These are phyloP conservation scores for Drosophila mulleri DNA, from an alignment of 2,888 invertebrate species.

Conservation along the genomic window DNA sequence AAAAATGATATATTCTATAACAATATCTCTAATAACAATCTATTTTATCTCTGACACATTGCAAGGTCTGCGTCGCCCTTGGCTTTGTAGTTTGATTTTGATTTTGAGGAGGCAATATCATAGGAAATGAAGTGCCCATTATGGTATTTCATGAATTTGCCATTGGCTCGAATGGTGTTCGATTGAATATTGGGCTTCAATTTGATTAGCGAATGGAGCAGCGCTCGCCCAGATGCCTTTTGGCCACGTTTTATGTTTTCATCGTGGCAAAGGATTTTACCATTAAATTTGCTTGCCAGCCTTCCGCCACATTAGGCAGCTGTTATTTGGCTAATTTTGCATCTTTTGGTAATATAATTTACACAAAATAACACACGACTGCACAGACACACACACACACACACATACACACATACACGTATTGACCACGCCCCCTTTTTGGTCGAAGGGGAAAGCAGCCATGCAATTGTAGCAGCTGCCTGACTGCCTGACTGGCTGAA, in stretches of 20 bases:
- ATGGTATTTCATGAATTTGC: constrained; percentile 31
- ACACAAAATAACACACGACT: constrained; percentile 79
- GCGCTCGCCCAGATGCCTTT: constrained; percentile 10
- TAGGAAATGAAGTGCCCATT: constrained; percentile 35
- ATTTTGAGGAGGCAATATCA: constrained; percentile 31
- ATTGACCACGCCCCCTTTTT: constrained; percentile 16
- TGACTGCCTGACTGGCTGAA: constrained; percentile 17
- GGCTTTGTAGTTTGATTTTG: constrained; percentile 3
- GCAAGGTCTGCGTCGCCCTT: too few relatives aligned
- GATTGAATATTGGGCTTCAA: constrained; percentile 26
- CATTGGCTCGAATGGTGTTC: constrained; percentile 28
- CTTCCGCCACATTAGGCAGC: constrained; percentile 76
- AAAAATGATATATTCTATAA: neutral
- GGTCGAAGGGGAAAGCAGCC: constrained; percentile 14
- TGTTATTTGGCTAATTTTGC: constrained; percentile 81
- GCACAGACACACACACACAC: constrained; percentile 51
- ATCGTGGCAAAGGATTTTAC: constrained; percentile 70
- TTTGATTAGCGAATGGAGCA: constrained; percentile 49
- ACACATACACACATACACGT: neutral
- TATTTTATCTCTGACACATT: too few relatives aligned
- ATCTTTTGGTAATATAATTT: constrained; percentile 79
- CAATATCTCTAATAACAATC: neutral
- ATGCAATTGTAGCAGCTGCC: constrained; percentile 64
- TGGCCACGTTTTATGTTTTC: constrained; percentile 69
- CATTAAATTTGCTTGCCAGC: constrained; percentile 69